A percentile compares a stretch with the other conserved stretches of the same genome.
Evolutionary conservation across 2,113 vertebrate species (phyloP).

Genomic region (Triplophysa tibetana): DNA sequence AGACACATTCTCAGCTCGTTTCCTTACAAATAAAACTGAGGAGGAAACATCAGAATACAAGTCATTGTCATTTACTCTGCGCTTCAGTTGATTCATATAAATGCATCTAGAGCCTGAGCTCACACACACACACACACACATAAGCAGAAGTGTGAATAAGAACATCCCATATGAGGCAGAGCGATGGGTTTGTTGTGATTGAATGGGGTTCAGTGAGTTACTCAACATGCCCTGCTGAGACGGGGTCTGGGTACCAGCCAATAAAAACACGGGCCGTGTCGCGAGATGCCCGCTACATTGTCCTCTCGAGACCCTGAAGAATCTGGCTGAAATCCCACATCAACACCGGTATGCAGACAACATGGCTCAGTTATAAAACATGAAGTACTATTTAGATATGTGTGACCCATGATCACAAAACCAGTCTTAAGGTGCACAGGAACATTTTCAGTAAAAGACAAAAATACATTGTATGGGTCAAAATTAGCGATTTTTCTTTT

Average conservation of each 20-base stretch:
- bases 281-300: slow-evolving; percentile 36
- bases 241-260: slow-evolving; percentile 28
- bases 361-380: not conserved
- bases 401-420: too few species aligned
- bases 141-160: slow-evolving; percentile 22
- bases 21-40: not conserved
- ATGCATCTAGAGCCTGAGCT: not conserved
- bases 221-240: slow-evolving; percentile 40
- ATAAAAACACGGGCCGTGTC: slow-evolving; percentile 44
- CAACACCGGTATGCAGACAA: not conserved
- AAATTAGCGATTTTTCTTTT: too few species aligned
- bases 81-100: not conserved
- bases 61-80: not conserved
- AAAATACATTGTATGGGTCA: too few species aligned
- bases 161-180: slow-evolving; percentile 40
- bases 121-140: not conserved
- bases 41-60: not conserved
- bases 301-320: not conserved
- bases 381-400: not conserved
- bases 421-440: too few species aligned
- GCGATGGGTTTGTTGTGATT: slow-evolving; percentile 46
- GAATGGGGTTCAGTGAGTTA: slow-evolving; percentile 41
- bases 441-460: too few species aligned
- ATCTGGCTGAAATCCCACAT: not conserved
- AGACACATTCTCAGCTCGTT: not conserved